Conservation (phyloP, 2,888 invertebrate genomes). For the Drosophila conformis region DNA sequence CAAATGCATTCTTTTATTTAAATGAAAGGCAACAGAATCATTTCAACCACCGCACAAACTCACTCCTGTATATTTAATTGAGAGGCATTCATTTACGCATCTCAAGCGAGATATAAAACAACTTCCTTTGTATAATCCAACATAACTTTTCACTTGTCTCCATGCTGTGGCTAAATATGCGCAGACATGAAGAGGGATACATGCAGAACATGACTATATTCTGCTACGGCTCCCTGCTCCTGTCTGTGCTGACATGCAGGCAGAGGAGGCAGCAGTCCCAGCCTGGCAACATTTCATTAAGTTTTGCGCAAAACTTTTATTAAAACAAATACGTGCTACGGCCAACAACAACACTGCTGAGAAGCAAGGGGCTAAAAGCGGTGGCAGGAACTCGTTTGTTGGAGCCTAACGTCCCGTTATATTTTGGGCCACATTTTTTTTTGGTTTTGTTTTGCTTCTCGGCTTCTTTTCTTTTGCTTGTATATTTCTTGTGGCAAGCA, state of each 20-base stretch:
- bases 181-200: conserved; percentile 46
- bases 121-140: conserved; percentile 71
- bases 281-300: conserved; percentile 78
- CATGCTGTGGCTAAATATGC: conserved; percentile 64
- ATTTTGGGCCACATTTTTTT: conserved; percentile 61
- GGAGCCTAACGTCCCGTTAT: conserved; percentile 66
- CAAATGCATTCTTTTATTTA: conserved; percentile 20
- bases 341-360: conserved; percentile 32
- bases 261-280: conserved; percentile 20
- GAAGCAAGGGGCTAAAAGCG: background rate
- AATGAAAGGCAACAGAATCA: conserved; percentile 5
- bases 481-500: conserved; percentile 68
- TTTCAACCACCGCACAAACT: background rate
- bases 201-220: conserved; percentile 36
- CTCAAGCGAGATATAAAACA: conserved; percentile 76
- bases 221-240: background rate
- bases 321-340: conserved; percentile 78
- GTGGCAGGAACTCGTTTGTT: conserved; percentile 13
- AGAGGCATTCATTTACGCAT: conserved; percentile 72
- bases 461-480: conserved; percentile 30
- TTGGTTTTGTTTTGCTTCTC: conserved; percentile 26
- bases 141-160: conserved; percentile 62
- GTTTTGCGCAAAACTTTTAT: conserved; percentile 80
- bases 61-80: conserved; percentile 64
- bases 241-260: conserved; percentile 41